phyloP scores from a whole-genome alignment of 2,797 vertebrate species.

The Sebastes iracundus region DNA sequence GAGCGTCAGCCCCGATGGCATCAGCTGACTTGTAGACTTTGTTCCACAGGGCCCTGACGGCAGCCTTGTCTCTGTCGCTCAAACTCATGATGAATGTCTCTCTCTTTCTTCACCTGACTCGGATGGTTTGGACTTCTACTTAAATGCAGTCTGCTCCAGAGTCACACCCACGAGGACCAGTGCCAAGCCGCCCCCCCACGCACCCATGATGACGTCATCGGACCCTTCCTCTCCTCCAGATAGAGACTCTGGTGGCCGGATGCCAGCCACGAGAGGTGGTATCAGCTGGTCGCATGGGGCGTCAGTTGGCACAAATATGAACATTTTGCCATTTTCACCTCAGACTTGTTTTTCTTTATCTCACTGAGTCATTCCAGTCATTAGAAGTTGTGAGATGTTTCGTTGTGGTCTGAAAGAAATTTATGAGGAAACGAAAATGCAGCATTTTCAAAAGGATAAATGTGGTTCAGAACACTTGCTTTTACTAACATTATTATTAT shows the following conservation, averaged over 20 bases:
- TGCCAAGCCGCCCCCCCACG: constrained; percentile 22
- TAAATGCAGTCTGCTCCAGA: constrained; percentile 41
- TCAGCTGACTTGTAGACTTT: constrained; percentile 63
- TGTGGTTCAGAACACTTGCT: neutral
- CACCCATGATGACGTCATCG: constrained; percentile 16
- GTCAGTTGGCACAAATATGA: neutral
- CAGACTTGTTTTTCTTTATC: too few species aligned
- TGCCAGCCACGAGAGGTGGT: constrained; percentile 13
- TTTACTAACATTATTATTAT: neutral
- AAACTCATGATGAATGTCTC: constrained; percentile 79
- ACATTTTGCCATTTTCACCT: too few species aligned
- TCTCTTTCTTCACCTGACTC: neutral
- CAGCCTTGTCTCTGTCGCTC: constrained; percentile 75
- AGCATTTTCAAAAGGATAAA: neutral
- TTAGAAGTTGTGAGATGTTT: neutral
- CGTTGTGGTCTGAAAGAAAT: neutral
- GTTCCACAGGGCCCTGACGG: constrained; percentile 68
- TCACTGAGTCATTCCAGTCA: too few species aligned
- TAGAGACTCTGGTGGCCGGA: constrained; percentile 4
- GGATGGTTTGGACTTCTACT: neutral
- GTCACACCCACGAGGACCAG: constrained; percentile 47
- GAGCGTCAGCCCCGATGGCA: constrained; percentile 64
- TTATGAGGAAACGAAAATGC: neutral
- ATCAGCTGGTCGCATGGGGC: constrained; percentile 43
- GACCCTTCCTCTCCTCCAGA: constrained; percentile 3